Evolutionary conservation across 1,140 invertebrate genomes (phyloP).

Genomic region (Doryteuthis pealeii): DNA sequence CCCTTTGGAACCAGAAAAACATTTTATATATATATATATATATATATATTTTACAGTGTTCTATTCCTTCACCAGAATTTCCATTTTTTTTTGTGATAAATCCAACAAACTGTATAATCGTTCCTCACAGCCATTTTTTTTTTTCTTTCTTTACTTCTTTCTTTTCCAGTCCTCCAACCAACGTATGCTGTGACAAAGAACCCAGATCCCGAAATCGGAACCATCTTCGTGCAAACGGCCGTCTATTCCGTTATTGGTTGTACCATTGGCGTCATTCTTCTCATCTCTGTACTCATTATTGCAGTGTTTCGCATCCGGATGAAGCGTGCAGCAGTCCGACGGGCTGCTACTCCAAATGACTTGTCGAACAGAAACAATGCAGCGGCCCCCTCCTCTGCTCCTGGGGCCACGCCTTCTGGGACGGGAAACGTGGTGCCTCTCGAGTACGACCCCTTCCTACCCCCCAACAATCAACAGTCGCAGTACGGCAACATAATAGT

Average conservation of each 20-base stretch:
- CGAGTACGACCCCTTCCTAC: constrained; percentile 49
- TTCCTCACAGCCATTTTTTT: too few relatives aligned
- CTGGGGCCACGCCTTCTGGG: not conserved
- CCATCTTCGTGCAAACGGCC: constrained; percentile 51
- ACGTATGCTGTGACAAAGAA: constrained; percentile 13
- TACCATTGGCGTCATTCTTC: constrained; percentile 48
- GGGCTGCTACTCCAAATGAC: constrained; percentile 29
- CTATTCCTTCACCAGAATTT: too few relatives aligned
- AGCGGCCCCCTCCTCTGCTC: constrained; percentile 13
- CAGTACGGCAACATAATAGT: constrained; percentile 52
- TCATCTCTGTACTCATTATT: constrained; percentile 53
- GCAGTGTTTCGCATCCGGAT: constrained; percentile 49
- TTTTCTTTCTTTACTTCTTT: constrained; percentile 9
- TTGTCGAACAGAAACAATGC: constrained; percentile 17
- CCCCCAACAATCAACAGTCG: constrained; percentile 14
- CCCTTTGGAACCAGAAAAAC: too few relatives aligned
- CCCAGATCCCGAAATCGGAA: constrained; percentile 24
- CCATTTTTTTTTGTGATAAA: too few relatives aligned
- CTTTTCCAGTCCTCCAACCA: constrained; percentile 10
- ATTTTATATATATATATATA: too few relatives aligned
- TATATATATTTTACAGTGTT: too few relatives aligned
- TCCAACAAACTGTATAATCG: too few relatives aligned
- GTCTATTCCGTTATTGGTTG: constrained; percentile 52
- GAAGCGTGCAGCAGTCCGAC: constrained; percentile 35
- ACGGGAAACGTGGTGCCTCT: constrained; percentile 18